Evolutionary conservation across 1,140 invertebrate genomes (phyloP), one percentile per base, ranked within the genome.

Genomic region (Solenopsis fugax): DNA sequence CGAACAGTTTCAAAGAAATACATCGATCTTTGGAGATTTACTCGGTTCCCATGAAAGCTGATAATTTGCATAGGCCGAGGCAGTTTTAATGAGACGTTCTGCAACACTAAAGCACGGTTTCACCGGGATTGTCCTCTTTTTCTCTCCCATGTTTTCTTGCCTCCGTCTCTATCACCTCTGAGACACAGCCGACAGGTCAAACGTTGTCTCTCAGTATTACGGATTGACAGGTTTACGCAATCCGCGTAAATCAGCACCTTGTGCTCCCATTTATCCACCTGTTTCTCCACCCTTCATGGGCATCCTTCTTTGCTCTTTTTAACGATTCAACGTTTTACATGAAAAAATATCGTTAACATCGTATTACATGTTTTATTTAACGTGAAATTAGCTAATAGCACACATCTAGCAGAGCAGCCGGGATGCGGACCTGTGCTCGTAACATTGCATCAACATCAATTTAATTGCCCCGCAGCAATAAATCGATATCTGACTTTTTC

Each of bases 401-500:
- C 21, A 37, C 7, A n/a, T n/a, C n/a, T 37, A 6, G n/a, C 18
- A 12, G 18, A 45, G 21, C 24, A 18, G 3, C 10, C 13, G 13
- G 54, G 18, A 72, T 58, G 37, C 52, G 34, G n/a, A 21, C 5
- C 9, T 24, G 9, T 24, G 37, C 21, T 69, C 24, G n/a, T 48
- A 37, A 73, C 18, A n/a, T 84, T 84, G 41, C 54, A 45, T 75
- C 73, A 73, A 73, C 2, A 0, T 1, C 24, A 13, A 50, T 62
- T 75, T 84, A 84, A 84, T 75, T 84, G 41, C 69, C 69, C 29
- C 21, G 7, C 24, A 37, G 45, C 29, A 60, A 73, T 12, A 82
- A 75, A 75, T 84, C 29, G 69, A 37, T 41, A 62, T 24, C 73
- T 84, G n/a, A 60, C 69, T 84, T 60, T 50, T 73, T 54, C 65